Base-by-base conservation (phyloP, 2,797 vertebrate genomes). In the Pangasius krempfi region DNA sequence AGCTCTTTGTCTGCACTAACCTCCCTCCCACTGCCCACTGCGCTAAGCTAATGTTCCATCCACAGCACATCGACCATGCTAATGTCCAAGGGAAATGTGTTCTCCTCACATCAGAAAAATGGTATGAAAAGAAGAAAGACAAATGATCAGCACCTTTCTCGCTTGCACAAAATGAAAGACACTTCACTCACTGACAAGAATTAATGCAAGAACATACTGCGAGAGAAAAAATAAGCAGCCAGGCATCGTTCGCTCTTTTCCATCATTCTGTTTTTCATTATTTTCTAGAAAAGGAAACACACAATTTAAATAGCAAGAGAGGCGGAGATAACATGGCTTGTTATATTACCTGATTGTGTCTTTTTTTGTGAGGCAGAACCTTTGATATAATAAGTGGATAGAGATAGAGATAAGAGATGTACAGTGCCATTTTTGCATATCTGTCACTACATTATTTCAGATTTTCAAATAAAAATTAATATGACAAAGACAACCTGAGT, bases 1-100 rank as follows among this genome's bases (percentile, higher is more conserved):
- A 84, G 86, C 84, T 90, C 86, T 90, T 92, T 93, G 90, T 94
- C 90, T 90, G 79, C 58, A 62, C 80, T 76, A 27, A 84, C 90
- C 86, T 92, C 52, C 27, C 87, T 88, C 90, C 81, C 76, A 88
- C 90, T 87, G 27, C 54, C 14, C 60, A n/a, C 37, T 70, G 50
- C 85, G 64, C 84, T 88, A 89, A 87, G 88, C 87, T 90, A 89
- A 91, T 66, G 52, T 52, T 72, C 47, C n/a, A 52, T 62, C 90
- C 78, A 83, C 50, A 68, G 47, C 44, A 30, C 70, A 73, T 37
- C 47, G 7, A 47, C 76, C 76, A 76, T 68, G 85, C 76, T 68
- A 44, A 84, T 40, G 50, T 75, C 66, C 68, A 89, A 87, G 89
- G 84, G 90, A 72, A 91, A 86, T 86, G 68, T 58, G 54, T 79